A percentile compares a stretch with the other conserved stretches of the same genome.
Conservation (phyloP, 2,113 vertebrate species). For the Leptosomus discolor region DNA sequence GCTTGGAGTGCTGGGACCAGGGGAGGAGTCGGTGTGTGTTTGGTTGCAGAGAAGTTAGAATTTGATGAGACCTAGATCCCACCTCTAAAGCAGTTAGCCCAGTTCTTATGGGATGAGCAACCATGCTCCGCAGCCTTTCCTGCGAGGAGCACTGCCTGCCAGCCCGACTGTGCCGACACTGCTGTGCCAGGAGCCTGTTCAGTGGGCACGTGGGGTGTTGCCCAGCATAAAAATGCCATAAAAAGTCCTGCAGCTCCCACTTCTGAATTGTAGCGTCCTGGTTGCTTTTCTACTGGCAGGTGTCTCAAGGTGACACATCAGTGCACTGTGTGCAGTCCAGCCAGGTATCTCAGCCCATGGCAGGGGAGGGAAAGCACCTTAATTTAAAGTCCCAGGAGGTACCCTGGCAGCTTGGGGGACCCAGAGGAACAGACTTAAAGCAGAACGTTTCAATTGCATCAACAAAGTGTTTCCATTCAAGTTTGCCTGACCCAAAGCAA, state of each 20-base stretch:
- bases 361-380: background rate
- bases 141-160: background rate
- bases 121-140: background rate
- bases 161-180: too few relatives aligned
- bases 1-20: fast-evolving
- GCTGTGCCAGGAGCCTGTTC: background rate
- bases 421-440: background rate
- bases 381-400: background rate
- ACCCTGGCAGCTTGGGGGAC: fast-evolving
- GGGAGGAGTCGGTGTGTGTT: fast-evolving
- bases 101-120: background rate
- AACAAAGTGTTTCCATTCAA: background rate
- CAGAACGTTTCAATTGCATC: background rate
- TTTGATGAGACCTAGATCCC: background rate
- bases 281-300: background rate
- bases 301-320: background rate
- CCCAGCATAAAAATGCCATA: background rate
- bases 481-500: background rate
- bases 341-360: background rate
- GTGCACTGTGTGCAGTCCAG: background rate
- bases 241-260: too few relatives aligned
- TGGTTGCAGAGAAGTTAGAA: background rate
- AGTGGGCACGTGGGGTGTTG: background rate
- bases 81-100: background rate
- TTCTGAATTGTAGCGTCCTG: too few relatives aligned